phyloP scores from a whole-genome alignment of 2,797 vertebrate genomes.

The Lycodopsis pacificus region DNA sequence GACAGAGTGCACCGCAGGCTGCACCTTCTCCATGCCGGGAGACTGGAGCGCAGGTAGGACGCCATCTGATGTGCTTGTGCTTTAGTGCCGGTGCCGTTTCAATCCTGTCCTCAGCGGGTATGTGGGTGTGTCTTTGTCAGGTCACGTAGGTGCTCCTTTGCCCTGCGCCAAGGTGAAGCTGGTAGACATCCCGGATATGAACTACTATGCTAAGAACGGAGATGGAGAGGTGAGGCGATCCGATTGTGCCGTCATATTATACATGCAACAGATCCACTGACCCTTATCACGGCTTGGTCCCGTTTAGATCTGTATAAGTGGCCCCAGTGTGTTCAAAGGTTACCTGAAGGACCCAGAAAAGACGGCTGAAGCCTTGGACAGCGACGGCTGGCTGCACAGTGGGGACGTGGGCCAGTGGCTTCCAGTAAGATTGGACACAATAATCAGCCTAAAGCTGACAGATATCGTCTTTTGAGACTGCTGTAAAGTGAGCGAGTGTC shows the following conservation, averaged over 20 bases:
- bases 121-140: conserved; percentile 61
- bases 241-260: not conserved
- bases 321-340: conserved; percentile 84
- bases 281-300: not conserved
- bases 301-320: conserved; percentile 83
- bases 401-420: conserved; percentile 88
- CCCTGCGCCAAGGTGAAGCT: conserved; percentile 85
- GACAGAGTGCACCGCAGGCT: conserved; percentile 87
- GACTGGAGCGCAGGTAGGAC: conserved; percentile 84
- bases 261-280: not conserved
- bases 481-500: not conserved
- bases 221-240: conserved; percentile 82
- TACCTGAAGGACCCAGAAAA: conserved; percentile 83
- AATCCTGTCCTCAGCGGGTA: conserved; percentile 14
- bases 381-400: conserved; percentile 85
- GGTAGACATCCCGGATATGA: conserved; percentile 87
- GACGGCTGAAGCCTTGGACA: conserved; percentile 82
- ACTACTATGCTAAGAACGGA: conserved; percentile 81
- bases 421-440: conserved; percentile 69
- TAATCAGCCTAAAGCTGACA: not conserved
- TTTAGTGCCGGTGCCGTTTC: not conserved
- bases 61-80: accelerated
- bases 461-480: not conserved
- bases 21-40: conserved; percentile 87
- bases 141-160: conserved; percentile 85